Percentiles rank a stretch among this genome's conserved stretches.
These are phyloP conservation scores for Anguilla marmorata DNA, from an alignment of 2,797 vertebrate genomes.

Conservation along the genomic window DNA sequence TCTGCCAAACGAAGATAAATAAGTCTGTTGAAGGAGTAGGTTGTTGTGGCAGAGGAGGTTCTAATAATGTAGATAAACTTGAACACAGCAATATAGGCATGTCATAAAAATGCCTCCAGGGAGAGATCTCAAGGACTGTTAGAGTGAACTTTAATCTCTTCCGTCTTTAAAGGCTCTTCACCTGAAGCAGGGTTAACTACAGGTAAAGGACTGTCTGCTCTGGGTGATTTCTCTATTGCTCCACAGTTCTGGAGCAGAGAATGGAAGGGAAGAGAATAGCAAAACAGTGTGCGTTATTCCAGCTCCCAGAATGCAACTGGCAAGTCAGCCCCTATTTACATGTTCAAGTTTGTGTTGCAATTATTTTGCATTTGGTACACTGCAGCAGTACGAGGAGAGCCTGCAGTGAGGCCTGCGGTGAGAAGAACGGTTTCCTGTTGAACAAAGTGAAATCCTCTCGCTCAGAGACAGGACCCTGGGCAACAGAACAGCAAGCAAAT, in stretches of 20 bases:
- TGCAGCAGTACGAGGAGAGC: not conserved
- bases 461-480: not conserved
- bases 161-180: not conserved
- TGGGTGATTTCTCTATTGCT: not conserved
- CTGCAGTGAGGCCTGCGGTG: not conserved
- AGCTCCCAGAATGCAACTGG: not conserved
- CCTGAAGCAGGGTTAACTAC: not conserved
- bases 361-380: not conserved
- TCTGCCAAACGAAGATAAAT: not conserved
- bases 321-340: not conserved
- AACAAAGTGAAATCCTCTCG: not conserved
- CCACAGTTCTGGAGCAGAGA: not conserved
- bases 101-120: not conserved
- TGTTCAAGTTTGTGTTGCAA: not conserved
- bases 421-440: not conserved
- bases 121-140: not conserved
- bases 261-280: not conserved
- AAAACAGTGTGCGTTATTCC: not conserved
- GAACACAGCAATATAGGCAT: not conserved
- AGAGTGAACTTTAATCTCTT: slow-evolving; percentile 15
- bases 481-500: not conserved
- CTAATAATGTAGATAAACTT: slow-evolving; percentile 5
- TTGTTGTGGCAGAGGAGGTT: not conserved
- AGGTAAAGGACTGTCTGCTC: too few relatives aligned
- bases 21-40: not conserved